Conservation (phyloP, 2,888 invertebrate species). For the Norana najaformis region DNA sequence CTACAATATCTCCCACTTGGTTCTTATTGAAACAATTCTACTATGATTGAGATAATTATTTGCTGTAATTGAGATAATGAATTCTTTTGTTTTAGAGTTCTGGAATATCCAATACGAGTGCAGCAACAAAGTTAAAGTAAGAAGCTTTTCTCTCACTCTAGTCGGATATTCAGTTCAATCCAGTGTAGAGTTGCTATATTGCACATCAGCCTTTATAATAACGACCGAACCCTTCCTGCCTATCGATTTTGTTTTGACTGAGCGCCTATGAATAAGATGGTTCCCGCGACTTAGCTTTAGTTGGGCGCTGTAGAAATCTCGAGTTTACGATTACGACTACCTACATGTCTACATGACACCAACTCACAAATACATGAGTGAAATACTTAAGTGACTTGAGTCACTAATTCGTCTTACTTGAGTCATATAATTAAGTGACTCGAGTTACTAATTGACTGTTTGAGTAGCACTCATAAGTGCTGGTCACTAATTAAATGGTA, state of each 20-base stretch:
- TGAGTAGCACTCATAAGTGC: background rate
- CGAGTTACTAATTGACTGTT: background rate
- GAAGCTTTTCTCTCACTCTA: background rate
- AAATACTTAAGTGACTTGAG: background rate
- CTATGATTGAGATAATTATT: background rate
- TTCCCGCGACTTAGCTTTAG: no score
- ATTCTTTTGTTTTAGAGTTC: background rate
- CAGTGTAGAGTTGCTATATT: background rate
- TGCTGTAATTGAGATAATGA: background rate
- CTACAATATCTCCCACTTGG: background rate
- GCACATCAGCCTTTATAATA: no score
- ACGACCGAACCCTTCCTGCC: no score
- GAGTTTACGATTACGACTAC: no score
- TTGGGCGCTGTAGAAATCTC: no score
- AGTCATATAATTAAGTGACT: background rate
- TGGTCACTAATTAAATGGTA: no score
- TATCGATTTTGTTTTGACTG: no score
- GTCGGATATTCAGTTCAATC: background rate
- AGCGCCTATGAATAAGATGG: no score
- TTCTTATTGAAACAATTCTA: background rate
- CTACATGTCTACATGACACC: no score
- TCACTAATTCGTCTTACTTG: background rate
- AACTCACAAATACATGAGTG: background rate
- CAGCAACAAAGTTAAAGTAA: background rate
- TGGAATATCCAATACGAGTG: background rate